phyloP scores from a whole-genome alignment of 2,113 vertebrate species.

The Tyto alba region DNA sequence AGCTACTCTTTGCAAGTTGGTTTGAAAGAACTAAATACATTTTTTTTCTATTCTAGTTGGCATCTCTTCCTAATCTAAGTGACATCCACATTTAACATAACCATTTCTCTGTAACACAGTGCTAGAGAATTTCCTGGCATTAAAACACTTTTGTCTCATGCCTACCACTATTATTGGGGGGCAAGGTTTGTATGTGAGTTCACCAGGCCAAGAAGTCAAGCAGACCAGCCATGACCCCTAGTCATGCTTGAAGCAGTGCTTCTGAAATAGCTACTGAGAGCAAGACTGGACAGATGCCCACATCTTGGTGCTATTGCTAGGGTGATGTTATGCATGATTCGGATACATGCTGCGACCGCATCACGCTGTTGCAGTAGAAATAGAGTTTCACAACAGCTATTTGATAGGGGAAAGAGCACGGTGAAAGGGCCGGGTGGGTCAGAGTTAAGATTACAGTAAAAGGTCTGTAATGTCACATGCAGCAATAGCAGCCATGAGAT shows the following conservation, averaged over 20 bases:
- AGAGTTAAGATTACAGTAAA: background rate
- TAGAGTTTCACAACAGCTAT: background rate
- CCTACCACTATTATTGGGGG: background rate
- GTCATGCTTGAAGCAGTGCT: background rate
- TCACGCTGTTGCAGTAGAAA: background rate
- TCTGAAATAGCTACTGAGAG: background rate
- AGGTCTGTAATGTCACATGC: background rate
- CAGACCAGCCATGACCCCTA: background rate
- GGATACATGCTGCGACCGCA: background rate
- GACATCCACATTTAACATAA: background rate
- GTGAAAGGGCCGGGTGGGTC: background rate
- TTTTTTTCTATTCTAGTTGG: background rate
- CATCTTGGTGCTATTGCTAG: background rate
- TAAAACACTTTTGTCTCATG: background rate
- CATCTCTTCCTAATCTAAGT: background rate
- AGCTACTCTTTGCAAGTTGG: background rate
- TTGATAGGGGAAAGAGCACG: background rate
- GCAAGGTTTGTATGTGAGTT: background rate
- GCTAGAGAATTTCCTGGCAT: background rate
- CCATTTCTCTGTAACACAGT: background rate
- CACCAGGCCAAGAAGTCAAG: background rate
- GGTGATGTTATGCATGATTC: accelerated
- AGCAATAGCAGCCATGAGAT: background rate
- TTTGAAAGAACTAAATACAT: background rate
- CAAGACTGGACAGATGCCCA: background rate